Percentiles rank a stretch among this genome's conserved stretches.
Conservation (phyloP, 2,113 vertebrate genomes). For the Craseonycteris thonglongyai region DNA sequence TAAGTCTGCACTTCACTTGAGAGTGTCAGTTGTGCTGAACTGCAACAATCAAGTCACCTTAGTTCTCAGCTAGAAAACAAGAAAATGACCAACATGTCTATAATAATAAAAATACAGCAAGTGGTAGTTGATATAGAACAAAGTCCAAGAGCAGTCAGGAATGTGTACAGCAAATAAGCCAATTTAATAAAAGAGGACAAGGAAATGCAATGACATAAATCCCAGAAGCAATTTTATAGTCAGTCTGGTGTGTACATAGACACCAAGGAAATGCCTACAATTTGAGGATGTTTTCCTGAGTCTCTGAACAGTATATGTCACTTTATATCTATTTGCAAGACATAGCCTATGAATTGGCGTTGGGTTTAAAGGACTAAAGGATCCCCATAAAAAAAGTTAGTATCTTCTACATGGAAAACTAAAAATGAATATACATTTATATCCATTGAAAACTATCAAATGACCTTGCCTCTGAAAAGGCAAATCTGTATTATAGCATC, state of each 20-base stretch:
- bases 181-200: slow-evolving; percentile 42
- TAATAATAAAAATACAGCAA: not conserved
- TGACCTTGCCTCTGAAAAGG: not conserved
- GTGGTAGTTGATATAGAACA: not conserved
- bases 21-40: not conserved
- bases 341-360: not conserved
- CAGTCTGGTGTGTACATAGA: slow-evolving; percentile 24
- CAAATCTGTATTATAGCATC: not conserved
- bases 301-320: not conserved
- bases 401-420: not conserved
- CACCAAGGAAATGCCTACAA: slow-evolving; percentile 30
- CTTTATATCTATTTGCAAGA: not conserved
- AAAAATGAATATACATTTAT: not conserved
- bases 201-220: slow-evolving; percentile 50
- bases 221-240: slow-evolving; percentile 49
- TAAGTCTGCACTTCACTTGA: not conserved
- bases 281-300: not conserved
- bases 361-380: not conserved
- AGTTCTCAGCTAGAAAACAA: slow-evolving; percentile 34
- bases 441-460: not conserved
- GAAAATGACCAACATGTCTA: slow-evolving; percentile 20
- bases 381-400: not conserved
- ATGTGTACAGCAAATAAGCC: slow-evolving; percentile 21
- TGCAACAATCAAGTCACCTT: not conserved
- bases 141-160: slow-evolving; percentile 2